phyloP scores from a whole-genome alignment of 2,797 vertebrate genomes.

The Pterois miles region DNA sequence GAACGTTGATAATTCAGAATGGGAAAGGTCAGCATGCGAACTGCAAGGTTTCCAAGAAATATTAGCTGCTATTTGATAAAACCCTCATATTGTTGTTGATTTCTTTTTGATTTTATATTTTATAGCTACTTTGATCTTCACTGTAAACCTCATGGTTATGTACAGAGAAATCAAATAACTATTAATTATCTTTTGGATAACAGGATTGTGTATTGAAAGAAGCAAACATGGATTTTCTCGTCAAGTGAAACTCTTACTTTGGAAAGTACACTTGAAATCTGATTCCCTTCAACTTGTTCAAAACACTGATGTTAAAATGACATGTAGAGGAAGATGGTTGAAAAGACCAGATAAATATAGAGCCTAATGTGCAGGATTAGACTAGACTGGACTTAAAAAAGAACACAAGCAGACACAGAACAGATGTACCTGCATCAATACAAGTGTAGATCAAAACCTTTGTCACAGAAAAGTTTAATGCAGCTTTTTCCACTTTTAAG shows the following conservation, averaged over 20 bases:
- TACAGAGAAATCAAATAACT: background rate
- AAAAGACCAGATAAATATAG: conserved; percentile 54
- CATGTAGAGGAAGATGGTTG: background rate
- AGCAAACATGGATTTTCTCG: background rate
- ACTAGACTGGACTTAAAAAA: conserved; percentile 18
- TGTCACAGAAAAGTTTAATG: conserved; percentile 5
- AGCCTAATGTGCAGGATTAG: conserved; percentile 29
- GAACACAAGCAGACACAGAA: conserved; percentile 7
- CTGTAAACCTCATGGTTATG: background rate
- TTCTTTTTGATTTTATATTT: background rate
- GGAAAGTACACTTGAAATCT: background rate
- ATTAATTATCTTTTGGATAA: background rate
- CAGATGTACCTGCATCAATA: background rate
- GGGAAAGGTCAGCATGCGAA: conserved; percentile 13
- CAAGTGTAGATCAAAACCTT: conserved; percentile 16
- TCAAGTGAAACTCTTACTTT: conserved; percentile 5
- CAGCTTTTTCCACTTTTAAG: background rate
- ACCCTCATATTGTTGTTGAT: background rate
- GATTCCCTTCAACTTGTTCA: conserved; percentile 9
- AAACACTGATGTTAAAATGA: conserved; percentile 12
- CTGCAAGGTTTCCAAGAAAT: background rate
- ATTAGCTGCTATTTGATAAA: background rate
- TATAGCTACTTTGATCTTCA: background rate
- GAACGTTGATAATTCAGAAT: conserved; percentile 14
- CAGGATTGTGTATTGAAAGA: background rate